Percentiles rank a stretch among this genome's conserved stretches.
Conservation (phyloP, 2,113 vertebrate species). For the Craseonycteris thonglongyai region DNA sequence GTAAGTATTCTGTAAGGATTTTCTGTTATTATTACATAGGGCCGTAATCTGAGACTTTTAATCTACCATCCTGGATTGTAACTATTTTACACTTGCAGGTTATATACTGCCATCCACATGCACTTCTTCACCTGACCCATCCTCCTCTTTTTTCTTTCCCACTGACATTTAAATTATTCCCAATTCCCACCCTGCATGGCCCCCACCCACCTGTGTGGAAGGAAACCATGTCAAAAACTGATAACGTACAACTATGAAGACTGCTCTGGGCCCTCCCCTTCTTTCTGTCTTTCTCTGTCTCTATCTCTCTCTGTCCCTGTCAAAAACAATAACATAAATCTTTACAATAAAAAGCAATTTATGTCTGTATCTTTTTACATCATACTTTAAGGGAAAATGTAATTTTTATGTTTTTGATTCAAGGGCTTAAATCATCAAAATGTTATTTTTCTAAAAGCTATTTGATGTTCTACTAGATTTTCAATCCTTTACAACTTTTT, state of each 20-base stretch:
- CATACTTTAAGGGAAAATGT: background rate
- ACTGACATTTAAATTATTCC: background rate
- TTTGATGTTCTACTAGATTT: slow-evolving; percentile 13
- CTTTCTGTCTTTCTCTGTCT: too few species aligned
- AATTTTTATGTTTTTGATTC: slow-evolving; percentile 34
- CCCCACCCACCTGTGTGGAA: too few species aligned
- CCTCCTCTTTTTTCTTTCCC: background rate
- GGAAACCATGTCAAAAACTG: too few species aligned
- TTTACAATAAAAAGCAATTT: too few species aligned
- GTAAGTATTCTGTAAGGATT: background rate
- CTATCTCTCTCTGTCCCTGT: too few species aligned
- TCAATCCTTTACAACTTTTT: background rate
- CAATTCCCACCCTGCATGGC: too few species aligned
- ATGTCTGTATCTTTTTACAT: background rate
- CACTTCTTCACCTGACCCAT: background rate
- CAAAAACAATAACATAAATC: too few species aligned
- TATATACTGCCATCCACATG: background rate
- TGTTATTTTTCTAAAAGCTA: slow-evolving; percentile 15
- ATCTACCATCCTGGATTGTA: background rate
- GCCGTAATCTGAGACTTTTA: background rate
- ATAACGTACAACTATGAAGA: too few species aligned
- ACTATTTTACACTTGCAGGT: background rate
- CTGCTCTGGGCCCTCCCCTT: too few species aligned
- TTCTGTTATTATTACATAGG: background rate
- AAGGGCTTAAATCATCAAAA: slow-evolving; percentile 15